Evolutionary conservation across 2,797 vertebrate species (phyloP).

Genomic region (Crenichthys baileyi): DNA sequence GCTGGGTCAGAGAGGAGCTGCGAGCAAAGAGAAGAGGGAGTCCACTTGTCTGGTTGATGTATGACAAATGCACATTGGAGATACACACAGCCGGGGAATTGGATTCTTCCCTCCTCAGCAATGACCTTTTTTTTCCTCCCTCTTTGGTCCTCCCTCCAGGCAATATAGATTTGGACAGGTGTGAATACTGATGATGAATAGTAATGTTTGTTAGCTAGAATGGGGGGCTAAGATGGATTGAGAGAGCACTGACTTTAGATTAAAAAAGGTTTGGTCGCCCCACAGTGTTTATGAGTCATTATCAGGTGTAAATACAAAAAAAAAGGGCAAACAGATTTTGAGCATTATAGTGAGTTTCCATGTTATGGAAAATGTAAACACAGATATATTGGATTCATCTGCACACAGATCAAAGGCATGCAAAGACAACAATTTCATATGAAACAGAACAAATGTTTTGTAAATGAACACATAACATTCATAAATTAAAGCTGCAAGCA

Average conservation of each 20-base stretch:
- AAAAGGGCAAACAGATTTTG: constrained; percentile 43
- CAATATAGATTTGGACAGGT: constrained; percentile 66
- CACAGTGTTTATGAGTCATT: constrained; percentile 28
- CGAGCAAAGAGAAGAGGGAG: constrained; percentile 56
- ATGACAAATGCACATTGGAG: constrained; percentile 67
- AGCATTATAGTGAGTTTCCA: not conserved
- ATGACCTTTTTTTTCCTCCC: constrained; percentile 11
- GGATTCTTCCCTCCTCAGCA: constrained; percentile 53
- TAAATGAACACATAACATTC: not conserved
- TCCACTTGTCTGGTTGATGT: constrained; percentile 71
- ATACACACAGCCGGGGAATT: constrained; percentile 57
- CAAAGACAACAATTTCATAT: not conserved
- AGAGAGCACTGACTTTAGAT: constrained; percentile 44
- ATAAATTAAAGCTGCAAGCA: not conserved
- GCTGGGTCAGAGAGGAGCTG: constrained; percentile 58
- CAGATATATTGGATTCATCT: not conserved
- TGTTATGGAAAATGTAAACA: constrained; percentile 1
- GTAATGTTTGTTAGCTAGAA: constrained; percentile 56
- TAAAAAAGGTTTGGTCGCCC: constrained; percentile 27
- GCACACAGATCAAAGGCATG: not conserved
- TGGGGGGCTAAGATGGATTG: constrained; percentile 53
- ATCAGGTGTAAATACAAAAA: constrained; percentile 47
- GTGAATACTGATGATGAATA: constrained; percentile 73
- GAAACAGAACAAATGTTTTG: not conserved
- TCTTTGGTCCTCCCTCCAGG: constrained; percentile 40